phyloP scores from a whole-genome alignment of 2,113 vertebrate species.

The Phrynosoma platyrhinos region DNA sequence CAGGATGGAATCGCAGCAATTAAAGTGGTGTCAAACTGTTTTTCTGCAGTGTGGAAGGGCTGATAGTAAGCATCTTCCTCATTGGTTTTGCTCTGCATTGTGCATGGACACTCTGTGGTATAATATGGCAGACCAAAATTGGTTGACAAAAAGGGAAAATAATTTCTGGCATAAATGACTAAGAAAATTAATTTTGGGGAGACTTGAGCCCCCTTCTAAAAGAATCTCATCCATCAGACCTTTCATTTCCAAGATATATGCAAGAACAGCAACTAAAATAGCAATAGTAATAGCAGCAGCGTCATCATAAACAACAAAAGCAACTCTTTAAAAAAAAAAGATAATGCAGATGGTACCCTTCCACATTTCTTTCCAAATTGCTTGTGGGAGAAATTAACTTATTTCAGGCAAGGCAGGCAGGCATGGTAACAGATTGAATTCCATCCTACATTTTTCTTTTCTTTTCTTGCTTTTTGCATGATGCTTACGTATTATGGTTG shows the following conservation, averaged over 20 bases:
- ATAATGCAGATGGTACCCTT: constrained; percentile 36
- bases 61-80: background rate
- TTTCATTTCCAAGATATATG: constrained; percentile 52
- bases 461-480: constrained; percentile 32
- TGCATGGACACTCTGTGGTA: too few relatives aligned
- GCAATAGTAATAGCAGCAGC: background rate
- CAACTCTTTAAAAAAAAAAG: constrained; percentile 19
- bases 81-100: background rate
- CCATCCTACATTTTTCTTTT: constrained; percentile 53
- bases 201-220: constrained; percentile 50
- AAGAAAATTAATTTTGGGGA: constrained; percentile 54
- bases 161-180: constrained; percentile 43
- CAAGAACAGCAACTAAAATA: background rate
- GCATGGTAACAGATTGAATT: constrained; percentile 51
- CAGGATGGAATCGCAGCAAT: too few relatives aligned
- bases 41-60: too few relatives aligned
- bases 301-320: background rate
- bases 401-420: constrained; percentile 49
- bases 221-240: constrained; percentile 48
- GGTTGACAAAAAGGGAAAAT: constrained; percentile 34
- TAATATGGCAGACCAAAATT: background rate
- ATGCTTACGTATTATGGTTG: constrained; percentile 48
- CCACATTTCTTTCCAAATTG: constrained; percentile 51
- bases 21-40: too few relatives aligned
- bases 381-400: constrained; percentile 44